These are phyloP conservation scores for Muntiacus reevesi DNA, from an alignment of 2,113 vertebrate genomes.

Conservation along the genomic window DNA sequence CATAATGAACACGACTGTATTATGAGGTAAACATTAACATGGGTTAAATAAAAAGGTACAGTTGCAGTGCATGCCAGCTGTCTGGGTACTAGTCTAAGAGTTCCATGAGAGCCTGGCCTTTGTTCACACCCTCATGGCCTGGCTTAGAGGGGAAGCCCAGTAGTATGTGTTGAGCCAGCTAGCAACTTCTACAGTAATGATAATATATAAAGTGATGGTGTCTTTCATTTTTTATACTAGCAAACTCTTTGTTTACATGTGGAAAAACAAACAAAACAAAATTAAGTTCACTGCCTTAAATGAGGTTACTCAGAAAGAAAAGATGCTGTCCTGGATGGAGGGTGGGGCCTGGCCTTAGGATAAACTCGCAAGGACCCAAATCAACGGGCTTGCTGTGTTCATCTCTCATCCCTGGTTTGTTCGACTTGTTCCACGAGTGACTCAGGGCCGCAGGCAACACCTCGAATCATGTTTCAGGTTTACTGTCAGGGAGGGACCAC, in stretches of 20 bases:
- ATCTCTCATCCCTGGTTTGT: not conserved
- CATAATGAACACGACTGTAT: not conserved
- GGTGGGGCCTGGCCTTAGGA: not conserved
- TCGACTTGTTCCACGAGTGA: not conserved
- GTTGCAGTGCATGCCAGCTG: not conserved
- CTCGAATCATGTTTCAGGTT: not conserved
- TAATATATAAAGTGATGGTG: not conserved
- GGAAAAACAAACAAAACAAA: not conserved
- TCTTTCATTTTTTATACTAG: not conserved
- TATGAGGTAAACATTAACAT: not conserved
- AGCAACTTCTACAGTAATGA: not conserved
- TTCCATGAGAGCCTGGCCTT: not conserved
- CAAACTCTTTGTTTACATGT: not conserved
- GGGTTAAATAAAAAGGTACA: not conserved
- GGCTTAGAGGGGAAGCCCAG: not conserved
- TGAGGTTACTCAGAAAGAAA: not conserved
- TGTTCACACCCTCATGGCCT: not conserved
- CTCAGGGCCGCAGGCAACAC: not conserved
- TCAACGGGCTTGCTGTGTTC: not conserved
- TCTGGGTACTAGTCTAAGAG: not conserved
- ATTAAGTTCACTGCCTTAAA: not conserved
- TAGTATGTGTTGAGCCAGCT: not conserved
- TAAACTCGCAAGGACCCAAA: not conserved
- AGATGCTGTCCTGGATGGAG: not conserved
- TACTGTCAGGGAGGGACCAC: not conserved